Percentiles rank a stretch among this genome's conserved stretches.
Conservation (phyloP, 2,888 invertebrate species). For the Drosophila conformis region DNA sequence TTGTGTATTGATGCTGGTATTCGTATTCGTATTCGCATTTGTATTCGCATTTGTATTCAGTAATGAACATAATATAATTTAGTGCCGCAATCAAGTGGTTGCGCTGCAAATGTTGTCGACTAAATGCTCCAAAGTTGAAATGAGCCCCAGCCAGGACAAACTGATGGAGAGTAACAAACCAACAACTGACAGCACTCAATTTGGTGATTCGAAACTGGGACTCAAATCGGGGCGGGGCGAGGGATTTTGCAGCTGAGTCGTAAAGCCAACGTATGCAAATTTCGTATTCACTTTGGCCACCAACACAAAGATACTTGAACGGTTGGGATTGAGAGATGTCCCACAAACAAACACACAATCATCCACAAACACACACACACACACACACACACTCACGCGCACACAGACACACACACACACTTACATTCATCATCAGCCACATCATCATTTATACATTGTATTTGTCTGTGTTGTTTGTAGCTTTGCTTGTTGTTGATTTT, state of each 20-base stretch:
- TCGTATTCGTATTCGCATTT: constrained; percentile 3
- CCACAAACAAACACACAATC: constrained; percentile 1
- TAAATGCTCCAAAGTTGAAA: constrained; percentile 62
- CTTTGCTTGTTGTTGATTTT: constrained; percentile 33
- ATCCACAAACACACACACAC: constrained; percentile 22
- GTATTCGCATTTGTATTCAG: constrained; percentile 24
- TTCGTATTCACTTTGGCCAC: constrained; percentile 74
- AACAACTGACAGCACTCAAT: constrained; percentile 60
- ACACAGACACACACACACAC: constrained; percentile 30
- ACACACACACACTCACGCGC: constrained; percentile 23
- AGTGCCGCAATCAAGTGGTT: constrained; percentile 76
- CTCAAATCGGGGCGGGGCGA: constrained; percentile 21
- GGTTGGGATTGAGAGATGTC: constrained; percentile 38
- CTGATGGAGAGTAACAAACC: constrained; percentile 51
- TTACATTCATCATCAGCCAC: constrained; percentile 75
- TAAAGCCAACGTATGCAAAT: constrained; percentile 78
- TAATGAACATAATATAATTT: constrained; percentile 75
- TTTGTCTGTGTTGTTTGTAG: constrained; percentile 58
- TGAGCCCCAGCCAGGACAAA: constrained; percentile 44
- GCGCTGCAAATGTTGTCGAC: constrained; percentile 51
- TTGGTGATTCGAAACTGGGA: constrained; percentile 63
- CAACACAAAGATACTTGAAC: constrained; percentile 54
- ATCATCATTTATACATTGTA: constrained; percentile 79
- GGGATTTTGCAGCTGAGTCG: constrained; percentile 56
- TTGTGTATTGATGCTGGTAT: not conserved